Evolutionary conservation across 2,797 vertebrate species (phyloP).

Genomic region (Darevskia nairensis): DNA sequence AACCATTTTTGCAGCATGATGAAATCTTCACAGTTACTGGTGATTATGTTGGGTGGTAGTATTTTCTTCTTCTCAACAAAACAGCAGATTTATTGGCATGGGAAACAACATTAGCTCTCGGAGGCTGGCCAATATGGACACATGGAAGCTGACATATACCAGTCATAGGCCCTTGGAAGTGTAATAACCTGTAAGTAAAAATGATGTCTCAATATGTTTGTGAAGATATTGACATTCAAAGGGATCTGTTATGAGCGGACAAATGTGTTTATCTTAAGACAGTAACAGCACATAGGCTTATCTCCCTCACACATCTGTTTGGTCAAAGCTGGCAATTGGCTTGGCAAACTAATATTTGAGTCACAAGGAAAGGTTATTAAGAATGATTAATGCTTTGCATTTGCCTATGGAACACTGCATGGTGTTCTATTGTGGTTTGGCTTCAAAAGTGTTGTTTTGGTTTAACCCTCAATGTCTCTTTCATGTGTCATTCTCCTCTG

Average conservation of each 20-base stretch:
- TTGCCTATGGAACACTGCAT: slow-evolving; percentile 18
- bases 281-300: neutral
- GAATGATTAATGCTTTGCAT: slow-evolving; percentile 53
- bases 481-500: slow-evolving; percentile 14
- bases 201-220: slow-evolving; percentile 52
- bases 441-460: slow-evolving; percentile 23
- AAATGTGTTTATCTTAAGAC: slow-evolving; percentile 44
- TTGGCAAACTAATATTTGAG: neutral
- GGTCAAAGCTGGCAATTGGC: neutral
- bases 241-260: slow-evolving; percentile 51
- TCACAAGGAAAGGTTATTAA: slow-evolving; percentile 28
- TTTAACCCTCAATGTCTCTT: neutral
- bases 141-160: slow-evolving; percentile 39
- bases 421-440: slow-evolving; percentile 25
- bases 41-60: slow-evolving; percentile 5
- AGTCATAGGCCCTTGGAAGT: slow-evolving; percentile 28
- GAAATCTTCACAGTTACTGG: slow-evolving; percentile 21
- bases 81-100: neutral
- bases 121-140: slow-evolving; percentile 14
- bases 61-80: slow-evolving; percentile 25
- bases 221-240: slow-evolving; percentile 41
- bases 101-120: slow-evolving; percentile 20
- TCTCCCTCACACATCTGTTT: slow-evolving; percentile 30
- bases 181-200: slow-evolving; percentile 40
- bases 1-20: slow-evolving; percentile 28